Base-by-base conservation (phyloP, 1,140 invertebrate species). In the Magallana ariakensis region DNA sequence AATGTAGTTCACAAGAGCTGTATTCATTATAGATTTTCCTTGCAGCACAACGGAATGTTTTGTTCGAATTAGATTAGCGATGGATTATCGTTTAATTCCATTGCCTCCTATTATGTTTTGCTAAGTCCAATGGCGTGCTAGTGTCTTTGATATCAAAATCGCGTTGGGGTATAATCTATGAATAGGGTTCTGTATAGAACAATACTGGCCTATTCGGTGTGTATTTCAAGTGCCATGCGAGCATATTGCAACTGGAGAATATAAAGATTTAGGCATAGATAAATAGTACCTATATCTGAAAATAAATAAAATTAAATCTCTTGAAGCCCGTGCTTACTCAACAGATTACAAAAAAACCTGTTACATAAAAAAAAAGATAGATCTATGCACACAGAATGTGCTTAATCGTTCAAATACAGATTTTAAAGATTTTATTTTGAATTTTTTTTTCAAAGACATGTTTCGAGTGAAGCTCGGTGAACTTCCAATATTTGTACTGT, bases 171-270 rank as follows among this genome's bases (percentile, higher is more conserved):
- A 60, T 60, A 26, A 75, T 75, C 19, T 26, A 26, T 33, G 22
- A 75, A 75, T 26, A 26, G n/a, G 58, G 19, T 75, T 75, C n/a
- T 8, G 22, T 19, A 15, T 10, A 11, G 22, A 75, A 75, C 66
- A 13, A 75, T 75, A 1, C 22, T 19, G 33, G 33, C 33, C 66
- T 75, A 75, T 22, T 75, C 33, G 19, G 66, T 22, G 13, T 33
- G 33, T 33, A 22, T 75, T 75, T 75, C 66, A 75, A 75, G 66
- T 75, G 66, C 66, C 66, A 75, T 22, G 26, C 66, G 22, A 75
- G 66, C 66, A 13, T n/a, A 13, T 11, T 75, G 19, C 66, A 75
- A 46, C 33, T 46, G 33, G 33, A 46, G 33, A 46, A 46, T 46
- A 46, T 46, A 46, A 22, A 26, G 22, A 11, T 75, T 75, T 26